Conservation (phyloP, 1,140 invertebrate genomes). For the Drosophila funebris region DNA sequence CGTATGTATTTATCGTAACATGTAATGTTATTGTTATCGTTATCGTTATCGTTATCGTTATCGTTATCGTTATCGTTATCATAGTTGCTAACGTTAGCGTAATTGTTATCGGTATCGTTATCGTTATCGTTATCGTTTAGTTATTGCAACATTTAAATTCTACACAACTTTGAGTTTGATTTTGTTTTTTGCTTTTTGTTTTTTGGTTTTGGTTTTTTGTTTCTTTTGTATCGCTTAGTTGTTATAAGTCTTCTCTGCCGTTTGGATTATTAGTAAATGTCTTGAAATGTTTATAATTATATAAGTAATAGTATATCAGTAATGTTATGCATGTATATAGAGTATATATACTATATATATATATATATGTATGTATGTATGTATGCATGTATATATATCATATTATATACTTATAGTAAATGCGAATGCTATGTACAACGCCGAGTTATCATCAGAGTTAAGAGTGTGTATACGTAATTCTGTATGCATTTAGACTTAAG, state of each 20-base stretch:
- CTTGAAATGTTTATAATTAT: constrained; percentile 2
- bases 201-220: constrained; percentile 56
- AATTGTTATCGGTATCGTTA: constrained; percentile 10
- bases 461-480: neutral
- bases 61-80: constrained; percentile 7
- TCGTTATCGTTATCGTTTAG: constrained; percentile 18
- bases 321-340: constrained; percentile 19
- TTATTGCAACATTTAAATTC: constrained; percentile 51
- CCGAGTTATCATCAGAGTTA: constrained; percentile 14
- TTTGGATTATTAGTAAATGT: constrained; percentile 40
- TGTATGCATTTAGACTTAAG: neutral
- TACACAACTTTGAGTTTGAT: constrained; percentile 78
- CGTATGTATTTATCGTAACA: neutral
- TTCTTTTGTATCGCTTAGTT: constrained; percentile 44
- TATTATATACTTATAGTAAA: constrained; percentile 39
- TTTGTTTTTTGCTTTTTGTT: constrained; percentile 28
- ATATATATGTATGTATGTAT: constrained; percentile 1
- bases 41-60: constrained; percentile 15
- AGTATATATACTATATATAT: constrained; percentile 6
- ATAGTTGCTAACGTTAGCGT: too few species aligned
- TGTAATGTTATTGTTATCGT: too few species aligned
- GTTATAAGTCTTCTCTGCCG: constrained; percentile 71
- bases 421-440: constrained; percentile 67
- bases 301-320: constrained; percentile 5
- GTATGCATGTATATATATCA: constrained; percentile 15